Base-by-base conservation (phyloP, 2,888 invertebrate genomes). In the Drosophila kambysellisi region DNA sequence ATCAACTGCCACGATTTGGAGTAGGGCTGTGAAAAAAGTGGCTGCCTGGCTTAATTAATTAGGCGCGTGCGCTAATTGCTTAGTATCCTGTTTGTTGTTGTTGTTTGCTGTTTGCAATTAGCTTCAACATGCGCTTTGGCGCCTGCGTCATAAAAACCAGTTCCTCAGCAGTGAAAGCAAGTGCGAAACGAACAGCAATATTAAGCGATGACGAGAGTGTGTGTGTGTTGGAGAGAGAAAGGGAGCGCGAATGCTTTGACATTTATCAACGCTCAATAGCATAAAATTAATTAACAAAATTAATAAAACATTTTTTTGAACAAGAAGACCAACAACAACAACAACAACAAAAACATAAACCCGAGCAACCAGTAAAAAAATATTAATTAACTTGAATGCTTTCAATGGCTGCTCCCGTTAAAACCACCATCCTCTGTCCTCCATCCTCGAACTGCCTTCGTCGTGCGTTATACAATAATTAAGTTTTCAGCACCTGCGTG, bases 401-500 rank as follows among this genome's bases (percentile, higher is more conserved):
- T 83, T 65, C 62, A 64, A 73, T 60, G 67, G 62, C 74, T 69
- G 81, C 81, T 71, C 62, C 81, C 70, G 74, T 74, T 65, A 52
- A 56, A 58, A 53, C 37, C n/a, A 51, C 53, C 52, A 51, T 51
- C 17, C 53, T 43, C 41, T 39, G 35, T 54, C 29, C 57, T 30
- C 32, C 39, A 15, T 57, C 33, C 51, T 51, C 35, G 68, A 25
- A 63, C 48, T 62, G 50, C 61, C 61, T 32, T 51, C 81, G 37
- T 68, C 74, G 68, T 89, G 90, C 88, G 90, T 89, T 85, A 85
- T 90, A 85, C 85, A 85, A 85, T 87, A 87, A 87, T 90, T 87
- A 87, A 89, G 89, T 89, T 90, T 89, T 87, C 87, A 87, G 90
- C 87, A 87, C 90, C 87, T 87, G 87, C 87, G 84, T 83, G 81